These are phyloP conservation scores for Hedychridium roseum DNA, from an alignment of 2,888 invertebrate genomes.

Conservation along the genomic window DNA sequence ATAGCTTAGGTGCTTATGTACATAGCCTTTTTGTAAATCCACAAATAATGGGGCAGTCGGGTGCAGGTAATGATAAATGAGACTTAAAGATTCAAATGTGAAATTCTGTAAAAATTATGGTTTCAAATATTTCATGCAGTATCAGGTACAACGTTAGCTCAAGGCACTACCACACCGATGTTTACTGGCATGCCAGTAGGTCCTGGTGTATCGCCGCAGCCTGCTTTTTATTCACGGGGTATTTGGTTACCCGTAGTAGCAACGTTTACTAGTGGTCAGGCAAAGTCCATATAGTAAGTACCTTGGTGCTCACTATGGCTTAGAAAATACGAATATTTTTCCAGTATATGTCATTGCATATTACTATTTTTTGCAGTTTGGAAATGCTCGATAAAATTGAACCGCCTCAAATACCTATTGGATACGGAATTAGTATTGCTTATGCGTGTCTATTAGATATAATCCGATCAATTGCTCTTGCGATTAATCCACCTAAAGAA, in stretches of 20 bases:
- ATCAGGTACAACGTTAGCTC: slow-evolving; percentile 55
- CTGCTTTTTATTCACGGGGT: slow-evolving; percentile 92
- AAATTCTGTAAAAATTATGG: neutral
- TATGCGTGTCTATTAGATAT: slow-evolving; percentile 93
- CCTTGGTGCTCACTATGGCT: neutral
- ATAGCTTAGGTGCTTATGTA: slow-evolving; percentile 91
- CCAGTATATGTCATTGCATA: slow-evolving; percentile 5
- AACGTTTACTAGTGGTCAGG: slow-evolving; percentile 83
- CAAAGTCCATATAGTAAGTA: slow-evolving; percentile 91
- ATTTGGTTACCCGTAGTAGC: slow-evolving; percentile 91
- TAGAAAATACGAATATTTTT: neutral
- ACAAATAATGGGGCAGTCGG: slow-evolving; percentile 69
- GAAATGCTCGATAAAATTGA: slow-evolving; percentile 97
- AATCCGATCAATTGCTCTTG: slow-evolving; percentile 83
- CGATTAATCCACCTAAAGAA: slow-evolving; percentile 71
- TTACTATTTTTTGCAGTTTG: slow-evolving; percentile 69
- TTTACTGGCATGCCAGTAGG: slow-evolving; percentile 74
- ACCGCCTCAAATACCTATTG: slow-evolving; percentile 93
- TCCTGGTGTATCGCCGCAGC: slow-evolving; percentile 85
- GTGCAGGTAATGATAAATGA: slow-evolving; percentile 42
- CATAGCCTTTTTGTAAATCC: slow-evolving; percentile 87
- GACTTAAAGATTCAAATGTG: neutral
- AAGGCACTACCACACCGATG: slow-evolving; percentile 72
- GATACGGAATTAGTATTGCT: slow-evolving; percentile 95
- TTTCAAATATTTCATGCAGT: slow-evolving; percentile 23